Base-by-base conservation (phyloP, 1,140 invertebrate genomes). In the Pantala flavescens region DNA sequence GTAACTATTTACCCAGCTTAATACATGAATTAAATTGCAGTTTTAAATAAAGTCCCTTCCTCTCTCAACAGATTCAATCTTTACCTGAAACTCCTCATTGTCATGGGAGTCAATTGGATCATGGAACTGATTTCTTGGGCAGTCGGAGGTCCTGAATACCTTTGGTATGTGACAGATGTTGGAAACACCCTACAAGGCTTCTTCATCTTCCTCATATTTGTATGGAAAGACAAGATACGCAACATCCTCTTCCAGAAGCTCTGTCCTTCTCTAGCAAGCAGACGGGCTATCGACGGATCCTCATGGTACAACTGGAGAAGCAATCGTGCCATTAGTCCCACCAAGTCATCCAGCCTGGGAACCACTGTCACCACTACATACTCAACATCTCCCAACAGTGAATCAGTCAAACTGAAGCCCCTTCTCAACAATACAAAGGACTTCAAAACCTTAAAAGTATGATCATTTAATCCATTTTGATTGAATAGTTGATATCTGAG, bases 91-190 rank as follows among this genome's bases (percentile, higher is more conserved):
- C 80, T 92, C 7, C 89, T 91, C 74, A 84, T 91, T 23, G 88
- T 91, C 0, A 91, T 91, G 90, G 90, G 90, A 7, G 86, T 91
- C 0, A 90, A 87, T 74, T 92, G 90, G 90, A 84, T 86, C 1
- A 86, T 87, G 81, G 90, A 92, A 79, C 85, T 90, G 55, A 79
- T 91, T 23, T 90, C 90, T 0, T 91, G 85, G 83, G 78, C 85
- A 77, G 49, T 83, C 0, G 84, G 82, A 7, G 82, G 82, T 16
- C 85, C 85, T 23, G 80, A 83, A 10, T 87, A 84, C 79, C 79
- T 88, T 19, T 90, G 89, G 88, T 86, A 88, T 28, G 74, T 89
- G 7, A 83, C 85, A 0, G 88, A 90, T 76, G 75, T 90, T 55
- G 83, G 84, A 0, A 89, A 89, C 76, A 85, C 87, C 0, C 82